Evolutionary conservation across 2,888 invertebrate species (phyloP).

Genomic region (Eilema depressum): DNA sequence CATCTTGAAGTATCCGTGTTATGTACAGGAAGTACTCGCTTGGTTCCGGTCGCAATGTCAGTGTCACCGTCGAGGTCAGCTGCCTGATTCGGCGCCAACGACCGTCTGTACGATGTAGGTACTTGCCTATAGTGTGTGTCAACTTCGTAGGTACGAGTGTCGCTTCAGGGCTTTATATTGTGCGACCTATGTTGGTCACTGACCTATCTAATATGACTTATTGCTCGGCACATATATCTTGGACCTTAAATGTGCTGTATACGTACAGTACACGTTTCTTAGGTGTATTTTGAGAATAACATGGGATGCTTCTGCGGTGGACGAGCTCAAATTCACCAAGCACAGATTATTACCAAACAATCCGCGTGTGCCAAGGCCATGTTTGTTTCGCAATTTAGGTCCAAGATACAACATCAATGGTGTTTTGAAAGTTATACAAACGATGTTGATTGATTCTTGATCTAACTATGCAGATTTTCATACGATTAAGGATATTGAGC

Average conservation of each 20-base stretch:
- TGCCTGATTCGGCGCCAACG: constrained; percentile 62
- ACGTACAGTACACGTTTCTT: too few species aligned
- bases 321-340: too few species aligned
- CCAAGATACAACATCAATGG: neutral
- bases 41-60: constrained; percentile 81
- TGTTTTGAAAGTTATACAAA: neutral
- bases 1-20: constrained; percentile 49
- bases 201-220: constrained; percentile 11
- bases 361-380: too few species aligned
- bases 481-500: neutral
- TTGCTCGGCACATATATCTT: too few species aligned
- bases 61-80: constrained; percentile 71
- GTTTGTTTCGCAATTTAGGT: too few species aligned
- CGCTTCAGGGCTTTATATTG: constrained; percentile 14
- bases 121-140: constrained; percentile 3
- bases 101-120: constrained; percentile 45
- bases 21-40: constrained; percentile 69
- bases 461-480: neutral
- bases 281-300: too few species aligned
- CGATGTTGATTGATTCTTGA: neutral
- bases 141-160: constrained; percentile 5
- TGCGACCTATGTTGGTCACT: neutral
- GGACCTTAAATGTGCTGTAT: too few species aligned
- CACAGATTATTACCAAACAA: too few species aligned
- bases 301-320: too few species aligned